These are phyloP conservation scores for Nephrotoma flavescens DNA, from an alignment of 2,888 invertebrate genomes.

Conservation along the genomic window DNA sequence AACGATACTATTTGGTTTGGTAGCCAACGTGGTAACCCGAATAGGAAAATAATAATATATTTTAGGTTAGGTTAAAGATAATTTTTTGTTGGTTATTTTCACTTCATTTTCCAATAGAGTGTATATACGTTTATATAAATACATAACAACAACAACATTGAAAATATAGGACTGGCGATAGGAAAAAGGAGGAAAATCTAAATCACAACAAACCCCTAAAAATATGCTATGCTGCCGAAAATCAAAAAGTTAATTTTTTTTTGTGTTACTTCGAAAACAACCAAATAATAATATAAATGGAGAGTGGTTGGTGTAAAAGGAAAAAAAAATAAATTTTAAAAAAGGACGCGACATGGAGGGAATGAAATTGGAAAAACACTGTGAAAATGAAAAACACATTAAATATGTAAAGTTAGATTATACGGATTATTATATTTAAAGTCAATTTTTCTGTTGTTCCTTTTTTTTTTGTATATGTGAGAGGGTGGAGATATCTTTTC, in stretches of 20 bases:
- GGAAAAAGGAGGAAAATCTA: background rate
- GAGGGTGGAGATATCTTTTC: background rate
- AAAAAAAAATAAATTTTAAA: background rate
- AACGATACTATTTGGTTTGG: background rate
- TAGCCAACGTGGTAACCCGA: background rate
- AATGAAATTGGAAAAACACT: background rate
- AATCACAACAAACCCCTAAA: background rate
- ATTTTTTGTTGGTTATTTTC: background rate
- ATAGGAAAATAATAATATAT: background rate
- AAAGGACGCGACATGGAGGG: background rate
- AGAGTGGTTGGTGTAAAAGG: background rate
- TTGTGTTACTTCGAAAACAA: background rate
- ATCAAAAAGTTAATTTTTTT: background rate
- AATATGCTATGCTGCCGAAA: background rate
- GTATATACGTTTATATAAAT: background rate
- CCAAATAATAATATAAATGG: background rate
- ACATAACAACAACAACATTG: background rate
- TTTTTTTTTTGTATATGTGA: background rate
- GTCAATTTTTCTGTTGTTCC: slow-evolving; percentile 1
- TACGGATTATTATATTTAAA: background rate
- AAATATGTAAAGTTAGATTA: slow-evolving; percentile 5
- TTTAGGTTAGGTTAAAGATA: background rate
- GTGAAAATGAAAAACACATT: slow-evolving; percentile 4
- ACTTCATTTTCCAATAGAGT: background rate
- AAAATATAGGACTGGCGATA: background rate